Evolutionary conservation across 2,113 vertebrate genomes (phyloP), one percentile per base, ranked within the genome.

Genomic region (Eptesicus fuscus): DNA sequence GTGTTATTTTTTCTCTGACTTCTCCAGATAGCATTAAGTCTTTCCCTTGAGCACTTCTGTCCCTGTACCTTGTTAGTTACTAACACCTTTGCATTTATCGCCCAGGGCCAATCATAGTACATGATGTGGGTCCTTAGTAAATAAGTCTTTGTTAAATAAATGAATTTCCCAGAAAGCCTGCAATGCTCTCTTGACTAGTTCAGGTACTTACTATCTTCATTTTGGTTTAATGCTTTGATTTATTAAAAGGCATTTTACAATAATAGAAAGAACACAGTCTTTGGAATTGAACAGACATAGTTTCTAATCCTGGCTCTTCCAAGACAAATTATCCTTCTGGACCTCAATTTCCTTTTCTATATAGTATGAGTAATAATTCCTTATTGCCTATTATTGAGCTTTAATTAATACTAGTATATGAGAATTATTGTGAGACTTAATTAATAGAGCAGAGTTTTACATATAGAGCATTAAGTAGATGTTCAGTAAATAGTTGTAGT

Each of bases 331-430:
- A 76, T 82, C 28, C 56, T 86, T 82, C 56, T 93, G 40, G 65
- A 56, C 56, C 79, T 85, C 28, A 90, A 1, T 90, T 90, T 83
- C 63, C 37, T 88, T 90, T 88, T 93, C 83, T 91, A 1, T 88
- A 84, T 40, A 94, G 7, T 77, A 14, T 77, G 28, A 88, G n/a
- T 71, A 90, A 77, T 90, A 84, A 84, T 92, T 95, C 40, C n/a
- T 82, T 83, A 22, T 71, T 91, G 49, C 1, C 22, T 85, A 51
- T 78, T 93, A 51, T 95, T 92, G 70, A 83, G 35, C 5, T 63
- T 78, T 80, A 92, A 90, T 22, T 89, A 90, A 56, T 56, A 22
- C 53, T 56, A 56, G 18, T 56, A 51, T 91, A 49, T 25, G 9
- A 85, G 51, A 20, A 82, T 80, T 92, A 70, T 91, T 9, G 14